These are phyloP conservation scores for Castor canadensis DNA, from an alignment of 2,113 vertebrate genomes.

Conservation along the genomic window DNA sequence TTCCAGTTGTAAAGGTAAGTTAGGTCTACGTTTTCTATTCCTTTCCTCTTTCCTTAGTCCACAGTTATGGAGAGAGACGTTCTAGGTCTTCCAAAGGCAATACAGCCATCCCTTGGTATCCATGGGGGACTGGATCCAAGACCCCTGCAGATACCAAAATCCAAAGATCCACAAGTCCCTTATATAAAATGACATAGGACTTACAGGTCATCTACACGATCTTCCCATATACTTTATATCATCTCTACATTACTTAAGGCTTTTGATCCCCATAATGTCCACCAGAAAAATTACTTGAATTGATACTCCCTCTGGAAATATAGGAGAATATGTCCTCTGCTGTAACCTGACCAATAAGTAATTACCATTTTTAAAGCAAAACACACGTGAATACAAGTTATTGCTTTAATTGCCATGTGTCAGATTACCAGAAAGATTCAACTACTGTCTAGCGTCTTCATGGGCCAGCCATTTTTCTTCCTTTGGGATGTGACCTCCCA, in stretches of 20 bases:
- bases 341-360: not conserved
- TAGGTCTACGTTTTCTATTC: not conserved
- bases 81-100: not conserved
- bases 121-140: not conserved
- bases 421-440: conserved; percentile 21
- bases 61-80: not conserved
- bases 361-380: conserved; percentile 32
- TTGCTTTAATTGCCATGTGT: conserved; percentile 2
- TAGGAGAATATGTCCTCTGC: not conserved
- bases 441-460: conserved; percentile 40
- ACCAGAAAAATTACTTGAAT: not conserved
- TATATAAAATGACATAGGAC: not conserved
- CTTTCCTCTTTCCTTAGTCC: conserved; percentile 14
- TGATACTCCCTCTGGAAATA: conserved; percentile 4
- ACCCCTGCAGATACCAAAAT: not conserved
- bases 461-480: not conserved
- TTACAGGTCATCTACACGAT: not conserved
- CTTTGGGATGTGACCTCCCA: conserved; percentile 30
- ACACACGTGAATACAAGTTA: not conserved
- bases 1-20: not conserved
- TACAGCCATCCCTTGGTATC: not conserved
- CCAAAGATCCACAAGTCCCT: not conserved
- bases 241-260: not conserved
- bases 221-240: not conserved
- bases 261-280: not conserved